These are phyloP conservation scores for Merluccius polli DNA, from an alignment of 2,797 vertebrate genomes.

Conservation along the genomic window DNA sequence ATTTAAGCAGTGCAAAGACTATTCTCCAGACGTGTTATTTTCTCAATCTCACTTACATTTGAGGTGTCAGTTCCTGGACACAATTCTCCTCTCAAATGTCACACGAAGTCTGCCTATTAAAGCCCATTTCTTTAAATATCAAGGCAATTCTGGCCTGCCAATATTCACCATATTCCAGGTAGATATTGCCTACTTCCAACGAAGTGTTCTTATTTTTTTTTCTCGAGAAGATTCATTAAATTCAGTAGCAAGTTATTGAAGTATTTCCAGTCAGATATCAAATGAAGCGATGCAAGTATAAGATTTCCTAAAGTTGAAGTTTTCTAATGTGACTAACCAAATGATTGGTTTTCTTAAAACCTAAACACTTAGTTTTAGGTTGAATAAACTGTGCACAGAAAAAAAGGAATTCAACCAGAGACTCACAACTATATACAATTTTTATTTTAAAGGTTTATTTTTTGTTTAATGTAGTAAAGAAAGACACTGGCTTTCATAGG, in stretches of 20 bases:
- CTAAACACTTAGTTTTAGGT: neutral
- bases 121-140: neutral
- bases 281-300: neutral
- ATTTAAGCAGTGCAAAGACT: neutral
- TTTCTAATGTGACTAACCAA: neutral
- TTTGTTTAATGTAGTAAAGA: constrained; percentile 57
- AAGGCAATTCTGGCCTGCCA: neutral
- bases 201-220: neutral
- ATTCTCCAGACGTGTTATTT: neutral
- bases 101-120: too few species aligned
- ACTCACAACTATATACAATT: constrained; percentile 68
- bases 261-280: neutral
- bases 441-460: constrained; percentile 66
- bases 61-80: neutral
- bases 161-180: neutral
- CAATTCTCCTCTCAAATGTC: neutral
- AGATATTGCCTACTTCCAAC: neutral
- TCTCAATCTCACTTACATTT: too few species aligned
- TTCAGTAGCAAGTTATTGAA: neutral
- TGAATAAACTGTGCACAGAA: neutral
- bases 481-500: constrained; percentile 53
- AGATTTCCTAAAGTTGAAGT: neutral
- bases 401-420: constrained; percentile 18
- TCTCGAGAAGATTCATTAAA: neutral
- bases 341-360: neutral